Percentiles rank a stretch among this genome's conserved stretches.
These are phyloP conservation scores for Sardina pilchardus DNA, from an alignment of 2,113 vertebrate species.

Conservation along the genomic window DNA sequence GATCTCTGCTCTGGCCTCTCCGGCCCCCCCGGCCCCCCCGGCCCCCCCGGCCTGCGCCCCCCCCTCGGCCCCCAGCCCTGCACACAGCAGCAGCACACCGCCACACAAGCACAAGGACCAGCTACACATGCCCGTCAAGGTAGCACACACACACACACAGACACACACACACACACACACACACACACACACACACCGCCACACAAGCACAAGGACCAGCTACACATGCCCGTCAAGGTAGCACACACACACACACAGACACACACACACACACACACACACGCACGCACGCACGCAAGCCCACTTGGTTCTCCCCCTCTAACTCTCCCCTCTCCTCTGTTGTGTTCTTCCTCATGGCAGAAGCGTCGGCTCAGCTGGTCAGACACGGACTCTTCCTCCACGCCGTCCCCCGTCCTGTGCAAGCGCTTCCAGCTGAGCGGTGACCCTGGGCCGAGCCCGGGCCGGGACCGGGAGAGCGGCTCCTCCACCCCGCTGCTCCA, in stretches of 20 bases:
- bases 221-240: slow-evolving; percentile 75
- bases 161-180: neutral
- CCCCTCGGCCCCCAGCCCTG: slow-evolving; percentile 33
- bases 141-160: slow-evolving; percentile 52
- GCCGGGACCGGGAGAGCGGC: neutral
- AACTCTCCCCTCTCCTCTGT: slow-evolving; percentile 15
- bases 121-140: slow-evolving; percentile 73
- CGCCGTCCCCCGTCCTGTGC: slow-evolving; percentile 49
- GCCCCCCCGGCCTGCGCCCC: slow-evolving; percentile 42
- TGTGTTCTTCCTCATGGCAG: slow-evolving; percentile 51
- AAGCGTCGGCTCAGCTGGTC: slow-evolving; percentile 76
- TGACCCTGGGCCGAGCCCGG: slow-evolving; percentile 44
- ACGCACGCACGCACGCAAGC: neutral
- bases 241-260: slow-evolving; percentile 24
- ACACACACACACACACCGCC: neutral
- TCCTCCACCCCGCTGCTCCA: slow-evolving; percentile 2
- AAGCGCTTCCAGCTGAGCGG: slow-evolving; percentile 49
- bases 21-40: slow-evolving; percentile 3
- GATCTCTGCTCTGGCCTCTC: slow-evolving; percentile 51
- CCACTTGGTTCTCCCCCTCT: neutral
- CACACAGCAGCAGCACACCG: slow-evolving; percentile 51
- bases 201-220: slow-evolving; percentile 63
- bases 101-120: slow-evolving; percentile 74
- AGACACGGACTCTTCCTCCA: slow-evolving; percentile 56
- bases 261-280: neutral